Base-by-base conservation (phyloP, 37 sponge, comb jelly and placozoan species). In the Spongia lamella region DNA sequence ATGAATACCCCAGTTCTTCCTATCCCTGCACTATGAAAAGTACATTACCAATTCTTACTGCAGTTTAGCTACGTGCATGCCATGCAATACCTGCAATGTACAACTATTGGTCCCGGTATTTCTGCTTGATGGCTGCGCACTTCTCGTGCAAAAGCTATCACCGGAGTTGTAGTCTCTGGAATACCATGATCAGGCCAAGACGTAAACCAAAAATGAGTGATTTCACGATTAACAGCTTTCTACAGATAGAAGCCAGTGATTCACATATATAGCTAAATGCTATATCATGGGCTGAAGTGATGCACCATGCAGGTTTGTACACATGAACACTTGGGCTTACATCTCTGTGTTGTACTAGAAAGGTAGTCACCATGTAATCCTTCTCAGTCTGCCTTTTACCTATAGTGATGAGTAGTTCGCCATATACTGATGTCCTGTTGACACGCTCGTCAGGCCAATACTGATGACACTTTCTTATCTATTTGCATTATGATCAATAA, bases 121-220 rank as follows among this genome's bases (percentile, higher is more conserved):
- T 62, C 53, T 1, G 37, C 22, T 0, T 24, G 55, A 31, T 33
- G 36, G 33, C n/a, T 68, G 7, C 51, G 4, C 7, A 51, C 25
- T 31, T 68, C 70, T 22, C 36, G 59, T 21, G 92, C 43, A 65
- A 91, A 86, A 7, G 77, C 61, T 6, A 92, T n/a, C 30, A 92
- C 65, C 16, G 85, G 76, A 31, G 43, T 33, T 4, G 87, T 39
- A n/a, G 75, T 38, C 39, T 37, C 52, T 31, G 92, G 96, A 1
- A 92, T 87, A 11, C 92, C 96, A 58, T 83, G 84, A 62, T 95
- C 96, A 34, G 96, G 96, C 96, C 96, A 95, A 0, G 76, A 56
- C 26, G 75, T 92, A 82, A 89, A 95, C 96, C 92, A 89, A 63
- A 81, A 86, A 61, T 89, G 96, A 35, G 43, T 56, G 39, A 94